These are phyloP conservation scores for Formica aserva DNA, from an alignment of 2,888 invertebrate species.

Conservation along the genomic window DNA sequence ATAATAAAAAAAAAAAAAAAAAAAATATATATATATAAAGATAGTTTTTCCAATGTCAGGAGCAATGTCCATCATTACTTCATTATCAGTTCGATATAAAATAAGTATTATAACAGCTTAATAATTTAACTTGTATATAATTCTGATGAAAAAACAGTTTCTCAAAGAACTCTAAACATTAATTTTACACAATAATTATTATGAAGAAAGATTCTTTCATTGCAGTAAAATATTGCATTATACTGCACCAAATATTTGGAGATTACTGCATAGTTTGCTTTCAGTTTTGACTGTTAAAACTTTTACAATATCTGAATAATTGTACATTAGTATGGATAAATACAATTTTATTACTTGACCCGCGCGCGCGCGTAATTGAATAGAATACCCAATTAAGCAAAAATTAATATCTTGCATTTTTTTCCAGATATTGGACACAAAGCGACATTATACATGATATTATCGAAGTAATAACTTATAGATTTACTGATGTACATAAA, in stretches of 20 bases:
- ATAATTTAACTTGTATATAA: slow-evolving; percentile 8
- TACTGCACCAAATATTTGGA: neutral
- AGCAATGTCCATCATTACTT: neutral
- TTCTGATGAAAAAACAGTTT: neutral
- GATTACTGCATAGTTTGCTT: neutral
- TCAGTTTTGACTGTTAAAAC: neutral
- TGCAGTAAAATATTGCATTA: neutral
- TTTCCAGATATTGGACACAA: slow-evolving; percentile 68
- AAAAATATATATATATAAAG: neutral
- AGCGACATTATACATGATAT: slow-evolving; percentile 52
- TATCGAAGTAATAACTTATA: slow-evolving; percentile 52
- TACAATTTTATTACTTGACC: neutral
- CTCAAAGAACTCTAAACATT: neutral
- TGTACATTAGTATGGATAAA: neutral
- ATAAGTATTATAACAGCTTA: neutral
- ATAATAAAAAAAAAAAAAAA: too few species aligned
- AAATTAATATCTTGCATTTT: slow-evolving; percentile 40
- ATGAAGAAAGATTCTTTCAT: neutral
- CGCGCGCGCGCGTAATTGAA: too few species aligned
- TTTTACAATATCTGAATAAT: neutral
- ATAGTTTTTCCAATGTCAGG: neutral
- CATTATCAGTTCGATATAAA: neutral
- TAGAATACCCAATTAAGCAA: slow-evolving; percentile 12
- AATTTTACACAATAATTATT: neutral
- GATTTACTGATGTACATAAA: slow-evolving; percentile 67